A percentile compares a stretch with the other conserved stretches of the same genome.
Conservation (phyloP, 2,797 vertebrate genomes). For the Ficedula albicollis region DNA sequence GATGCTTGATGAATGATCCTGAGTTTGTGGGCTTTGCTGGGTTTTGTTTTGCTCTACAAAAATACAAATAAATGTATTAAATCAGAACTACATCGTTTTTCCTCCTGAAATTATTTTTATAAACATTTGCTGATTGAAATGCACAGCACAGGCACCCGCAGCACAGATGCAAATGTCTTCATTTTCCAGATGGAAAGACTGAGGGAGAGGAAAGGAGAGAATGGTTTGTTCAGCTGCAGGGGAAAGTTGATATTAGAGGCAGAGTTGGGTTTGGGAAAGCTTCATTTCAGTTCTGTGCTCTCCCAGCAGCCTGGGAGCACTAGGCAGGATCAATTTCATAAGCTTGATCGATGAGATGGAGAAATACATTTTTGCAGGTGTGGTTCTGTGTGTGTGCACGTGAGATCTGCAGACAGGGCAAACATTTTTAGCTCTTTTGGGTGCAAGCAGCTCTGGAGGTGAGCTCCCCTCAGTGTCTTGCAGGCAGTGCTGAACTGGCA, state of each 20-base stretch:
- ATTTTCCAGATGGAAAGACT: constrained; percentile 42
- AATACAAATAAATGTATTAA: neutral
- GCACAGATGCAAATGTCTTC: constrained; percentile 19
- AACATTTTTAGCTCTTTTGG: neutral
- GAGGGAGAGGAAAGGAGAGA: constrained; percentile 10
- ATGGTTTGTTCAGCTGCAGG: constrained; percentile 26
- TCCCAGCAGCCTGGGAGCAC: neutral
- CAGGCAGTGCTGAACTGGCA: neutral
- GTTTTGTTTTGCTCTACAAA: neutral
- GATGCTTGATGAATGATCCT: neutral
- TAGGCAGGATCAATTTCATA: neutral
- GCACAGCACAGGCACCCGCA: neutral
- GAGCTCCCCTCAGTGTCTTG: neutral
- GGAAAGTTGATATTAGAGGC: neutral
- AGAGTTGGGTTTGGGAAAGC: neutral
- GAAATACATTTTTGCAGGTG: neutral
- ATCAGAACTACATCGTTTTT: neutral
- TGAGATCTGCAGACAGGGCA: neutral
- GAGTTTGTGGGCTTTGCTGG: neutral
- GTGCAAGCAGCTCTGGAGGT: neutral
- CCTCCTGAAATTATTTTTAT: neutral
- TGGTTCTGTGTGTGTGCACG: accelerated
- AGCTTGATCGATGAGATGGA: neutral
- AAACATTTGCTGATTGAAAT: neutral
- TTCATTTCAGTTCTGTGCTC: neutral